Conservation (phyloP, 2,113 vertebrate species). For the Pseudorhombus dupliciocellatus region DNA sequence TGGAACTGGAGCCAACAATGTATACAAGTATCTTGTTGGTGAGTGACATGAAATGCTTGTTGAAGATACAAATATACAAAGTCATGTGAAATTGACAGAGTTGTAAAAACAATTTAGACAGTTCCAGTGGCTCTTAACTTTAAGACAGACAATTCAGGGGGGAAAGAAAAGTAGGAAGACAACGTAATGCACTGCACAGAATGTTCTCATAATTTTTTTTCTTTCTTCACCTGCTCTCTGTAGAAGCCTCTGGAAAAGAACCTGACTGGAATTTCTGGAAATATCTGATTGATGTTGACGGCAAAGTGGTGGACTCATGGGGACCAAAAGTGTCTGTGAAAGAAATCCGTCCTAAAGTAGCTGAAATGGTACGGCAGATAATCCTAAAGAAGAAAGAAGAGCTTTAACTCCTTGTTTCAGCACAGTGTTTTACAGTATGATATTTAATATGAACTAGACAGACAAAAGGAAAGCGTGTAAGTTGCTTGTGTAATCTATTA, state of each 20-base stretch:
- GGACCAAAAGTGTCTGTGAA: conserved; percentile 88
- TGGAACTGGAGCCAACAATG: conserved; percentile 88
- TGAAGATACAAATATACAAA: no score
- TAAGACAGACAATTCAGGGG: neutral
- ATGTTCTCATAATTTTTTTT: neutral
- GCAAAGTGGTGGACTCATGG: conserved; percentile 90
- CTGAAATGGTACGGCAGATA: conserved; percentile 90
- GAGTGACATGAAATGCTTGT: conserved; percentile 16
- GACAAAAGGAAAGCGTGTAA: neutral
- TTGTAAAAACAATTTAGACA: neutral
- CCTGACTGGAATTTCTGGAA: conserved; percentile 99
- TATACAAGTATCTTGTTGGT: conserved; percentile 88
- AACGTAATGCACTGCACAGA: neutral
- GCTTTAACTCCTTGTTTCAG: conserved; percentile 74
- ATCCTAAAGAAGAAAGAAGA: conserved; percentile 94
- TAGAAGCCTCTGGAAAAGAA: conserved; percentile 90
- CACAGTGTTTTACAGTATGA: neutral
- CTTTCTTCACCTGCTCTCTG: conserved; percentile 13
- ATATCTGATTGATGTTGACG: conserved; percentile 89
- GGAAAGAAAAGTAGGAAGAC: neutral
- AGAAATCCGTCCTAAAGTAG: conserved; percentile 87
- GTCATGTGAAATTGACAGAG: neutral
- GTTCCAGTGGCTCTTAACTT: neutral
- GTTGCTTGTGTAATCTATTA: neutral
- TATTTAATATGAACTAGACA: neutral